Evolutionary conservation across 2,888 invertebrate species (phyloP), one percentile per base, ranked within the genome.

Genomic region (Lacanobia oleracea): DNA sequence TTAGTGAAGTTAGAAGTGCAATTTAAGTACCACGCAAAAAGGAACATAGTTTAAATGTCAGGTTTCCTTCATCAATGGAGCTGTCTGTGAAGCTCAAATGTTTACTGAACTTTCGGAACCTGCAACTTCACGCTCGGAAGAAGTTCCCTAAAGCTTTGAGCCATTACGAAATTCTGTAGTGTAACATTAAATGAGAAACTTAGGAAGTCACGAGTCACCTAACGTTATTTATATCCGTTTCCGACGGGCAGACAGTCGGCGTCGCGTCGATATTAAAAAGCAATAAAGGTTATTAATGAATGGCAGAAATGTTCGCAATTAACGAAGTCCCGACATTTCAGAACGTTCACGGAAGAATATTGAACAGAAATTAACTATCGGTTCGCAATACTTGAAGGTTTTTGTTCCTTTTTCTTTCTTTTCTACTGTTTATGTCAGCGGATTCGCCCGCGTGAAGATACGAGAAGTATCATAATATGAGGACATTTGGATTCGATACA

Each of bases 251-350:
- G 79, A 70, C 83, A 75, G 79, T 75, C 75, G 66, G 72, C 73
- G 63, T 69, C 67, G 72, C 73, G 63, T 69, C 67, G 62, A 45
- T 78, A 87, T 82, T 82, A 86, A 87, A 85, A 86, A 83, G 86
- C 87, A 89, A 87, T 87, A 85, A 86, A 88, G 77, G 84, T 88
- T 88, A 89, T 90, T 90, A 88, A 91, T 90, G 89, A 77, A 66
- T 67, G 70, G 69, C 73, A 79, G 75, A 79, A 86, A 82, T 80
- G 82, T 80, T 82, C 69, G 82, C 88, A 88, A 90, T 89, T 88
- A 89, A 87, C 79, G 82, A 75, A 79, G 63, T 48, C 56, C 72
- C 37, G 56, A 77, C 77, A 72, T 71, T 75, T 59, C 23, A 16
- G 37, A 61, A 63, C 43, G 53, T 57, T 62, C 57, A 64, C 59